Evolutionary conservation across 2,888 invertebrate genomes (phyloP).

Genomic region (Steromphala cineraria): DNA sequence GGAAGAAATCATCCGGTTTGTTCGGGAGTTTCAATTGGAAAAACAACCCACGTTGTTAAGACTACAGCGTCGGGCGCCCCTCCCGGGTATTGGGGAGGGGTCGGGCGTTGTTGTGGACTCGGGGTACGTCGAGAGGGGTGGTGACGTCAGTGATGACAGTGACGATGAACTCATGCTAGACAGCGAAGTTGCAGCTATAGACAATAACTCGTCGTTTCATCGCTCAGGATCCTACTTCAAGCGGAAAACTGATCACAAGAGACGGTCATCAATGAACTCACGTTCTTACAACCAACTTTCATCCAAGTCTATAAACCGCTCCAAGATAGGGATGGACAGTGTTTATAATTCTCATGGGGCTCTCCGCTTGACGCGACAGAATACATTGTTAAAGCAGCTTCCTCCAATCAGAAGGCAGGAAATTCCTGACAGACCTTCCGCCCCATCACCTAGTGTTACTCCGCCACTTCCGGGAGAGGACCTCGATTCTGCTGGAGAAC

Average conservation of each 20-base stretch:
- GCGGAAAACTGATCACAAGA: neutral
- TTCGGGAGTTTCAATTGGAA: constrained; percentile 53
- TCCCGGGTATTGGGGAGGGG: constrained; percentile 54
- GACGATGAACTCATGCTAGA: constrained; percentile 48
- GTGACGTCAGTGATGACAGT: constrained; percentile 45
- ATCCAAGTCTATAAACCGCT: neutral
- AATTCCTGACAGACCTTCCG: constrained; percentile 52
- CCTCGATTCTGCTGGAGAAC: constrained; percentile 48
- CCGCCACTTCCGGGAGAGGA: constrained; percentile 43
- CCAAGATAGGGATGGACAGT: neutral
- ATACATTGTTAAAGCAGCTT: constrained; percentile 40
- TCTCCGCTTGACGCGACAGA: neutral
- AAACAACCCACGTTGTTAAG: constrained; percentile 55
- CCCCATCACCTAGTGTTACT: constrained; percentile 57
- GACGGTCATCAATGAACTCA: neutral
- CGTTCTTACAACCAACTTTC: neutral
- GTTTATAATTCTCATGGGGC: constrained; percentile 1
- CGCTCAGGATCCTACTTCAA: neutral
- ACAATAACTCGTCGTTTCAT: neutral
- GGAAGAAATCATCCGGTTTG: constrained; percentile 59
- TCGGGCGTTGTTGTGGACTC: constrained; percentile 41
- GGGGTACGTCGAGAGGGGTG: constrained; percentile 47
- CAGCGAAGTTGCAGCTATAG: constrained; percentile 46
- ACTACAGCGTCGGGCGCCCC: constrained; percentile 49
- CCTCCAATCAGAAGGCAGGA: constrained; percentile 53